Percentiles rank a stretch among this genome's conserved stretches.
phyloP scores from a whole-genome alignment of 2,888 invertebrate genomes.

The Heliconius ethilla region DNA sequence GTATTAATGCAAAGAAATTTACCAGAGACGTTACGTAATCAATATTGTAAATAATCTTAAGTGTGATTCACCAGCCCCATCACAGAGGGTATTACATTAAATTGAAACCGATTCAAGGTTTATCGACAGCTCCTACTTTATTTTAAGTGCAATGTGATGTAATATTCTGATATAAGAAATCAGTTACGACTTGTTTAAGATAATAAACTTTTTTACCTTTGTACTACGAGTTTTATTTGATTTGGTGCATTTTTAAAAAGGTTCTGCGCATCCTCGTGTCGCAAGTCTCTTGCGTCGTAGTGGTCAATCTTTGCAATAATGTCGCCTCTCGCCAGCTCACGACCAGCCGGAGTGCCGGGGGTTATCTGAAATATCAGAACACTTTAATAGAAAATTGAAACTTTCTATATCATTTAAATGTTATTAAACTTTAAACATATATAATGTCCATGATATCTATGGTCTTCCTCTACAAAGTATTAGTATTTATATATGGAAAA shows the following conservation, averaged over 20 bases:
- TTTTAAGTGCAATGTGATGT: slow-evolving; percentile 12
- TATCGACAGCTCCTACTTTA: slow-evolving; percentile 26
- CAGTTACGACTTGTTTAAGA: neutral
- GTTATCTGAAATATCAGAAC: slow-evolving; percentile 87
- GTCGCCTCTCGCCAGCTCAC: slow-evolving; percentile 93
- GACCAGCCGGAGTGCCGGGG: slow-evolving; percentile 91
- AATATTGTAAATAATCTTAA: slow-evolving; percentile 18
- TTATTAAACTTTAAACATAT: neutral
- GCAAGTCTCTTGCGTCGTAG: slow-evolving; percentile 92
- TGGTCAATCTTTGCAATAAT: slow-evolving; percentile 94
- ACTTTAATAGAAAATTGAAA: neutral
- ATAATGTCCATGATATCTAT: neutral
- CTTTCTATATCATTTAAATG: neutral
- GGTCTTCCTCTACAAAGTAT: neutral
- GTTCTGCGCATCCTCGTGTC: slow-evolving; percentile 95
- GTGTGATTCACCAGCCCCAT: slow-evolving; percentile 12
- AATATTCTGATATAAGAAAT: neutral
- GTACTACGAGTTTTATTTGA: slow-evolving; percentile 90
- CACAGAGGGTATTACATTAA: slow-evolving; percentile 28
- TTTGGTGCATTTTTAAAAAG: slow-evolving; percentile 91
- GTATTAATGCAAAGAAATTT: neutral
- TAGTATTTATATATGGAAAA: neutral
- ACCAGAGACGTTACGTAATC: neutral
- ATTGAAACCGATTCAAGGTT: slow-evolving; percentile 42
- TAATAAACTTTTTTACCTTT: slow-evolving; percentile 82